Base-by-base conservation (phyloP, 2,888 invertebrate species). In the Mimachlamys varia region DNA sequence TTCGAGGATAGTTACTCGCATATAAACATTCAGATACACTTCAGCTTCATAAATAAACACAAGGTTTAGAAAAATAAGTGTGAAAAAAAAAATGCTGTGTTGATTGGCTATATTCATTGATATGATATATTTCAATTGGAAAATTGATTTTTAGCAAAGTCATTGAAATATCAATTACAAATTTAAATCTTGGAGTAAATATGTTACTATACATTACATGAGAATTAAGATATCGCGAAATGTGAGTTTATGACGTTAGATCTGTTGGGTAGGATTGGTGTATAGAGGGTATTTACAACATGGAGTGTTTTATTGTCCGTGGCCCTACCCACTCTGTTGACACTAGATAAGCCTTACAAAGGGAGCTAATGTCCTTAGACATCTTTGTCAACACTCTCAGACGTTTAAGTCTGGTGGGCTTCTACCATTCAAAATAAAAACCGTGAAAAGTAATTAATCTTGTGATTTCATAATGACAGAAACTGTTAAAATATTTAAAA, bases 291-390 rank as follows among this genome's bases (percentile, higher is more conserved):
- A 10, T 76, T 62, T 76, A 33, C 27, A 76, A 33, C 76, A 76
- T 33, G 33, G 10, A 76, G 76, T 76, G 76, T 76, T 76, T 76
- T 76, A 76, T 76, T 76, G 76, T 76, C 33, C 13, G 19, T 10
- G 27, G 76, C 27, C 15, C 33, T 2, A 22, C 33, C 10, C 10
- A 13, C 76, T 22, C 7, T 76, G 76, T 76, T 76, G 76, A 76
- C 76, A 76, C 76, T 76, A 76, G 76, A 76, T 76, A 76, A 76
- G 33, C 22, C 76, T 33, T 76, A 76, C 76, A 76, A 76, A 76
- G 76, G 33, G 2, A 76, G 13, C 2, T 33, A 76, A 27, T 44
- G 44, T 13, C 27, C 76, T 33, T 7, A 33, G 76, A 27, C 76
- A 76, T 76, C 76, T 17, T 7, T 1, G 76, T 76, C 76, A n/a